Conservation (phyloP, 2,797 vertebrate genomes). For the Balearica regulorum region DNA sequence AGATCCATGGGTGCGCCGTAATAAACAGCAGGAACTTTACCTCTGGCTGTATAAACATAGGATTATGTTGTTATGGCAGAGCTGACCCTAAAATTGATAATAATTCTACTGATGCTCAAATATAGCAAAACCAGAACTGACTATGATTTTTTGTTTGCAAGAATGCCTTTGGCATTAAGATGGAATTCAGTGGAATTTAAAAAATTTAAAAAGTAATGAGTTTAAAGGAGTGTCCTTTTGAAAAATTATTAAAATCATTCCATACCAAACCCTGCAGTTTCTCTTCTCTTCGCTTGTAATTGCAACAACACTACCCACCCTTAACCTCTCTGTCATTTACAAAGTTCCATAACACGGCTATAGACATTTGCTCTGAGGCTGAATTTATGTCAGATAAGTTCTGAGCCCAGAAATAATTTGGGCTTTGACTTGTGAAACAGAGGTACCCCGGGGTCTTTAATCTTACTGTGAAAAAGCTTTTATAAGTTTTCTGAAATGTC, state of each 20-base stretch:
- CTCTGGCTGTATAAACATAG: neutral
- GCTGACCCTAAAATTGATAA: neutral
- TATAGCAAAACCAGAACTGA: neutral
- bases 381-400: neutral
- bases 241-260: neutral
- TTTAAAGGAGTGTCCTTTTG: neutral
- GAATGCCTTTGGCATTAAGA: neutral
- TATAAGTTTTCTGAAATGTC: neutral
- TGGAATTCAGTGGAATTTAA: neutral
- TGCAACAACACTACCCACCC: neutral
- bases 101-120: neutral
- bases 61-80: neutral
- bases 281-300: neutral
- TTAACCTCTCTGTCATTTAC: neutral
- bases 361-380: neutral
- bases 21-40: neutral
- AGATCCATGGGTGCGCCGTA: neutral
- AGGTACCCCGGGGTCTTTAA: neutral
- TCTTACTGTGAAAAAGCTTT: neutral
- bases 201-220: neutral
- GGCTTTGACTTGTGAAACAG: neutral
- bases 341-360: neutral
- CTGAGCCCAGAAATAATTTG: neutral
- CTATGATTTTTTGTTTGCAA: neutral
- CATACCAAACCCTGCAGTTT: neutral